Conservation (phyloP, 2,797 vertebrate species). For the Falco naumanni region DNA sequence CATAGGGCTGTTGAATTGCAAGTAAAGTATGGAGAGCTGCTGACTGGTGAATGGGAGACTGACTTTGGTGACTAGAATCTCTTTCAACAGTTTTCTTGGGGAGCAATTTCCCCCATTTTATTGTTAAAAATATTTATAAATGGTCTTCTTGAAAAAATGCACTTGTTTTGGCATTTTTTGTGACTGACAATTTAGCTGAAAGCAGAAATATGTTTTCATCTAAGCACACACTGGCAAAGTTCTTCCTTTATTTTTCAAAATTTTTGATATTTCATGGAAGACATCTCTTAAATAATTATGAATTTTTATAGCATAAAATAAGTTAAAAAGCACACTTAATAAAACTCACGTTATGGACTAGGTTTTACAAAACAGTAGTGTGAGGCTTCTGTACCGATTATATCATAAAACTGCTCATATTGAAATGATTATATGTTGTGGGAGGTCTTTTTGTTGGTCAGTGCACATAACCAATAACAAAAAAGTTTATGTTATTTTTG, state of each 20-base stretch:
- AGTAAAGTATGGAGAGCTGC: rapidly evolving
- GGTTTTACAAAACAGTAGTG: not conserved
- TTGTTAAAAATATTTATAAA: not conserved
- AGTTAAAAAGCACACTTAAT: not conserved
- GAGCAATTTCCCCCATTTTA: not conserved
- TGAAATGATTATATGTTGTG: not conserved
- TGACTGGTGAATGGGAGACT: not conserved
- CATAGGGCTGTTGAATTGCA: not conserved
- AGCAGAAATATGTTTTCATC: not conserved
- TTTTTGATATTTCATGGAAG: not conserved
- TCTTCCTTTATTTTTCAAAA: not conserved
- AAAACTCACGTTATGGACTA: not conserved
- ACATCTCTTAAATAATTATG: not conserved
- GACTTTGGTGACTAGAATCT: not conserved
- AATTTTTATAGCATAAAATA: not conserved
- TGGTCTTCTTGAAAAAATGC: not conserved
- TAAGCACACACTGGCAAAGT: not conserved
- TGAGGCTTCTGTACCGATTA: not conserved
- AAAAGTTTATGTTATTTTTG: not conserved
- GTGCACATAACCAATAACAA: not conserved
- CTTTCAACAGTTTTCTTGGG: not conserved
- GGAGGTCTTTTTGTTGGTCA: not conserved
- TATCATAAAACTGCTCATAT: not conserved
- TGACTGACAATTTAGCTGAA: not conserved
- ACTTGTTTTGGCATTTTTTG: not conserved